Base-by-base conservation (phyloP, 1,140 invertebrate species). In the Alviniconcha marisindica region DNA sequence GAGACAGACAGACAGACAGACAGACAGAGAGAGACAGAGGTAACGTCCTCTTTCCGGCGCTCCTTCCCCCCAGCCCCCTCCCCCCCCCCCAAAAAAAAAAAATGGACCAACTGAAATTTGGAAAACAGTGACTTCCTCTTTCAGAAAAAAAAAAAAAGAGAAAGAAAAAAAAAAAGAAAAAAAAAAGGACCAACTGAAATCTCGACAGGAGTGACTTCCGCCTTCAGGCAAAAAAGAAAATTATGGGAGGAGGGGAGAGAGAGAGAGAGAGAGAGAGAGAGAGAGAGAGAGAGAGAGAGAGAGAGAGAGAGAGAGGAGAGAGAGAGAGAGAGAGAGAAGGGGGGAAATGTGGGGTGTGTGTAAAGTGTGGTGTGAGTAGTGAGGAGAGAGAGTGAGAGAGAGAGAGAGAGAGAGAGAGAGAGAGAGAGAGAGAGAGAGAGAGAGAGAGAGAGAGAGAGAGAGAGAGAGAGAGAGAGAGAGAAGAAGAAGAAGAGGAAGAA, bases 361-460 rank as follows among this genome's bases (percentile, higher is more conserved):
- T 15, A 60, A n/a, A 24, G 56, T 24, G 7, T 15, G 33, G 24
- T 31, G 21, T 14, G 31, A 15, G 38, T 28, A 44, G 5, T 33
- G 56, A 38, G 21, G 44, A 42, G 36, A 40, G 51, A 31, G 33
- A 71, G n/a, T 40, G 36, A 31, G 33, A 24, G 12, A 69, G 18
- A 73, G 31, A 69, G 10, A 42, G 44, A 73, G n/a, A 71, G 69
- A 69, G 44, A 73, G n/a, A 42, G 48, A 38, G 31, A 38, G 56
- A 60, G 51, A 80, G 56, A 38, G 56, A 60, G 51, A 80, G 31
- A 60, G 42, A 60, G 28, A 60, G 33, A 5, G 56, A 60, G 51
- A 80, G 33, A 60, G 31, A 21, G 31, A 3, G 56, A 3, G 28
- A 33, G 51, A 18, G 28, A 36, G 56, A 36, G 28, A 38, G 42